Evolutionary conservation across 2,888 invertebrate genomes (phyloP), one percentile per base, ranked within the genome.

Genomic region (Peribatodes rhomboidaria): DNA sequence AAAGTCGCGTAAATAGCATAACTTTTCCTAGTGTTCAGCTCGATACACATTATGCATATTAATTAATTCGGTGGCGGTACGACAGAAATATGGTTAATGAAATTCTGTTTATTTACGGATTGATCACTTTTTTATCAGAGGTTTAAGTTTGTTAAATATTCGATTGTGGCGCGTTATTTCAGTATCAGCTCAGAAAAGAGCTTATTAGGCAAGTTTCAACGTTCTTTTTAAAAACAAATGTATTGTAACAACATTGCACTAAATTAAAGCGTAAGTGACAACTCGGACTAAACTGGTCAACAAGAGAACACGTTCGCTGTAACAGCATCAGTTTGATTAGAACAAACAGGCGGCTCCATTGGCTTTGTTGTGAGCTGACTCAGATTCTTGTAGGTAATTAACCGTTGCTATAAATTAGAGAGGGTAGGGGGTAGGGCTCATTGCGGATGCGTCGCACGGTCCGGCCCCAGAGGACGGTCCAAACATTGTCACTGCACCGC

Each of bases 31-130:
- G 83, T 87, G 84, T 88, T 86, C 86, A 83, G 83, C 86, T 86
- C 84, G 83, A 89, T 89, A 88, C 87, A 88, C 87, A 86, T 85
- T 83, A 79, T 84, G 90, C 90, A 93, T 92, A 89, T 88, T 90
- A 90, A 91, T 86, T 81, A 83, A 71, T 66, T 70, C 67, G 69
- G 70, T 71, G 76, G 76, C 27, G 53, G 22, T 27, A 55, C 10
- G 77, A 78, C 72, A 74, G 73, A 78, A 76, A 67, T 61, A 68
- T 73, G 64, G 62, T 68, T 72, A 62, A 58, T 64, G 72, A 74
- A 74, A 72, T 70, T 70, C 63, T 69, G 65, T 64, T 68, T 74
- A 16, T 44, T 2, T n/a, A 18, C 16, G n/a, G 6, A 10, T 2
- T 49, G 31, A 33, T 31, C 10, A 49, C 7, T 14, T 31, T 47